Percentiles rank a stretch among this genome's conserved stretches.
Evolutionary conservation across 2,797 vertebrate genomes (phyloP).

Genomic region (Sebastes trivittatus): DNA sequence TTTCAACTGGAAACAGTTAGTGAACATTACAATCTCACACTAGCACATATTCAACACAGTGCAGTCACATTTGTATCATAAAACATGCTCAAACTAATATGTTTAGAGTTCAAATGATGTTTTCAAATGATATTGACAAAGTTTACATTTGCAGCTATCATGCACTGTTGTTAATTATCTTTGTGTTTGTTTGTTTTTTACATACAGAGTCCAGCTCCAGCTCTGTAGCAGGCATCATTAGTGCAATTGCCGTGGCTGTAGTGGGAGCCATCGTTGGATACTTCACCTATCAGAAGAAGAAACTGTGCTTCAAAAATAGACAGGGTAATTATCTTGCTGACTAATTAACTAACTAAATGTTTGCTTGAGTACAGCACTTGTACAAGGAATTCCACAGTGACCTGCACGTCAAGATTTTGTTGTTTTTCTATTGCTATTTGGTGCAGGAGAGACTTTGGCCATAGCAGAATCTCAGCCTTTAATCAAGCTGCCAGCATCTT

Average conservation of each 20-base stretch:
- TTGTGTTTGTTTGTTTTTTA: not conserved
- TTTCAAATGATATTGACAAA: not conserved
- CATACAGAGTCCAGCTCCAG: slow-evolving; percentile 54
- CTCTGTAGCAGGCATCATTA: slow-evolving; percentile 84
- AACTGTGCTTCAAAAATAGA: slow-evolving; percentile 90
- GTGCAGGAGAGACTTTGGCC: not conserved
- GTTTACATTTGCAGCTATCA: not conserved
- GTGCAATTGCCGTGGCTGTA: slow-evolving; percentile 79
- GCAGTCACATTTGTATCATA: not conserved
- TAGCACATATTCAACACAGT: not conserved
- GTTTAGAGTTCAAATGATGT: not conserved
- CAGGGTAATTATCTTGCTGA: slow-evolving; percentile 72
- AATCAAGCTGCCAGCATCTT: not conserved
- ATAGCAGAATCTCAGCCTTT: not conserved
- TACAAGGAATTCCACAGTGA: not conserved
- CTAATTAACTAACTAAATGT: not conserved
- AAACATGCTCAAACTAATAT: not conserved
- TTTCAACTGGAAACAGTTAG: slow-evolving; percentile 23
- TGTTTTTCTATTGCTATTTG: not conserved
- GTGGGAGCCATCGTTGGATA: slow-evolving; percentile 85
- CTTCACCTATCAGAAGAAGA: slow-evolving; percentile 91
- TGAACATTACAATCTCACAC: not conserved
- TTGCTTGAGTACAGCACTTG: not conserved
- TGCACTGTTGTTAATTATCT: not conserved
- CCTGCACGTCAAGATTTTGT: not conserved